Evolutionary conservation across 2,113 vertebrate genomes (phyloP).

Genomic region (Echinops telfairi): DNA sequence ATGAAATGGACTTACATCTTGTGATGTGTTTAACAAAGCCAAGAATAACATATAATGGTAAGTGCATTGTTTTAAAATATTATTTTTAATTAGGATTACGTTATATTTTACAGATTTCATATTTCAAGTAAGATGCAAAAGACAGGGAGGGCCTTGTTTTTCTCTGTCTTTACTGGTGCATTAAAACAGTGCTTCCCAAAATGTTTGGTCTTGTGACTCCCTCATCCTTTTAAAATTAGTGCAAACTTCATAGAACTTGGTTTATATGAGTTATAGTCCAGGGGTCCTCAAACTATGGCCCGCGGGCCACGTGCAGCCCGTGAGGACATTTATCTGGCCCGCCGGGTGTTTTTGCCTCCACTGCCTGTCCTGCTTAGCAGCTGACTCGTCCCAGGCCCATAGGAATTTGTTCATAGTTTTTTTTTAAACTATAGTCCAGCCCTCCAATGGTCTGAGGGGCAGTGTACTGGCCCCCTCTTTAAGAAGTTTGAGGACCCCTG

Average conservation of each 20-base stretch:
- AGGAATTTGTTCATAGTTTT: too few species aligned
- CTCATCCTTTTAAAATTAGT: background rate
- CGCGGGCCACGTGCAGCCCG: too few species aligned
- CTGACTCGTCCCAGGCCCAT: too few species aligned
- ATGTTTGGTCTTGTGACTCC: background rate
- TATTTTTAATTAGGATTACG: conserved; percentile 36
- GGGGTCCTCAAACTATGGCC: too few species aligned
- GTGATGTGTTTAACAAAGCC: conserved; percentile 98
- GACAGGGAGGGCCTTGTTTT: background rate
- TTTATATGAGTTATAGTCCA: too few species aligned
- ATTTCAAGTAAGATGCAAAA: conserved; percentile 56
- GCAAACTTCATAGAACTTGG: background rate
- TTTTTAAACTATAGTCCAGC: too few species aligned
- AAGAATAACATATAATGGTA: conserved; percentile 98
- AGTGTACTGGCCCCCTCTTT: too few species aligned
- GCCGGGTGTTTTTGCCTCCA: too few species aligned
- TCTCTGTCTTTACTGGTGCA: background rate
- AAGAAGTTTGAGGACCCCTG: too few species aligned
- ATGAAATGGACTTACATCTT: conserved; percentile 98
- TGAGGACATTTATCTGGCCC: too few species aligned
- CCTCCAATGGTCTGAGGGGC: too few species aligned
- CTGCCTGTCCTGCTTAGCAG: too few species aligned
- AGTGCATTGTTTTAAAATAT: conserved; percentile 76
- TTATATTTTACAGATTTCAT: conserved; percentile 46
- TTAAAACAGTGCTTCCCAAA: conserved; percentile 33